Base-by-base conservation (phyloP, 2,888 invertebrate genomes). In the Drosophila stalkeri region DNA sequence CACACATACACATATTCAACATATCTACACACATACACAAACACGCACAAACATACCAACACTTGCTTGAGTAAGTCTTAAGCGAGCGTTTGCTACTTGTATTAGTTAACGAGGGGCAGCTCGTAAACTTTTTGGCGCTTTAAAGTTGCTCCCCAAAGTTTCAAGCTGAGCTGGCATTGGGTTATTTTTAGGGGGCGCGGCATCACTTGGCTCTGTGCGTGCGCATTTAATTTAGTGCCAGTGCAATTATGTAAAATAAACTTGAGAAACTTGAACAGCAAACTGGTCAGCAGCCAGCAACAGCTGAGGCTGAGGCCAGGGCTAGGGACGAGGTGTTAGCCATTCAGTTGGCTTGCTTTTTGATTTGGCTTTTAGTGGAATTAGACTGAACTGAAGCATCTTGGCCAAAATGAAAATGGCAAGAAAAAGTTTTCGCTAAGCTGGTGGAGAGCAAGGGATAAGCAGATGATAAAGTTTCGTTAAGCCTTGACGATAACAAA, bases 211-310 rank as follows among this genome's bases (percentile, higher is more conserved):
- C 27, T 37, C 60, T 46, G 61, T 75, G 77, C 80, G 89, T 82
- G 64, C 75, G 65, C 79, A 74, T 89, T 85, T 89, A 87, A 85
- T 85, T 89, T 87, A 80, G 70, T 87, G 82, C 56, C 80, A 67
- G 74, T 79, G 85, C 82, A 86, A 86, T 89, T 86, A 89, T 89
- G 85, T 80, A 89, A 86, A 82, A 89, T 80, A 77, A 80, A 84
- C 89, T 89, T 70, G 62, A 59, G 37, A 63, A 77, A 80, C 64
- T 77, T 73, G 64, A 49, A 67, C 51, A 67, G 63, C 41, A 51
- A 77, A 65, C 69, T 67, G 73, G 73, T 59, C 68, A 79, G 51
- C 47, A 66, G 65, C 71, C 60, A 47, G 65, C 71, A 69, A 57
- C 49, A 64, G 65, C 55, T 62, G 74, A 44, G 57, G n/a, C 49